phyloP scores from a whole-genome alignment of 1,140 invertebrate genomes.

The Ruditapes philippinarum region DNA sequence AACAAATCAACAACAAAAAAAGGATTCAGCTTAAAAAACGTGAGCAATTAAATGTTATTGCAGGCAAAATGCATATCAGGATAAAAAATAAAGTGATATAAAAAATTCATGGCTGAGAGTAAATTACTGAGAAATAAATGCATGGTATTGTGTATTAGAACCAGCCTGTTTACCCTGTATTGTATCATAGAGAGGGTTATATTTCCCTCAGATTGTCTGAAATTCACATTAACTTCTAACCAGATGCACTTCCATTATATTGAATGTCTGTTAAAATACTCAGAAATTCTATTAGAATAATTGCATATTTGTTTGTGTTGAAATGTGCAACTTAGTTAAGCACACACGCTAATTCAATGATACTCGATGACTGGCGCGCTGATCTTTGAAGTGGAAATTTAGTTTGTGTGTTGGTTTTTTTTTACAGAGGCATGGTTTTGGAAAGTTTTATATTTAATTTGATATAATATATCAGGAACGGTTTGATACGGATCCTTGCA shows the following conservation, averaged over 20 bases:
- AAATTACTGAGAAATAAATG: slow-evolving; percentile 39
- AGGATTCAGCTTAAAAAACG: too few species aligned
- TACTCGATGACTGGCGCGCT: not conserved
- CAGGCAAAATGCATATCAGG: not conserved
- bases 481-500: not conserved
- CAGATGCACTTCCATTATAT: slow-evolving; percentile 43
- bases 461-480: not conserved
- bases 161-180: not conserved
- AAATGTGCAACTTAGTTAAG: slow-evolving; percentile 39
- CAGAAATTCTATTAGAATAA: slow-evolving; percentile 51
- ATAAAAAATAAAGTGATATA: slow-evolving; percentile 2
- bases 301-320: slow-evolving; percentile 53
- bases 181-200: slow-evolving; percentile 12
- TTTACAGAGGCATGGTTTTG: not conserved
- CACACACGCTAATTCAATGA: slow-evolving; percentile 4
- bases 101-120: not conserved
- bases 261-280: slow-evolving; percentile 38
- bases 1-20: too few species aligned
- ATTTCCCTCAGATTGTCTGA: slow-evolving; percentile 17
- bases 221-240: slow-evolving; percentile 34
- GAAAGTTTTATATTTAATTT: slow-evolving; percentile 4
- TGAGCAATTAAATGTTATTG: not conserved
- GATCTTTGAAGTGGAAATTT: not conserved
- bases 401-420: too few species aligned
- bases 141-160: slow-evolving; percentile 29